Conservation (phyloP, 2,888 invertebrate genomes). For the Penaeus monodon region DNA sequence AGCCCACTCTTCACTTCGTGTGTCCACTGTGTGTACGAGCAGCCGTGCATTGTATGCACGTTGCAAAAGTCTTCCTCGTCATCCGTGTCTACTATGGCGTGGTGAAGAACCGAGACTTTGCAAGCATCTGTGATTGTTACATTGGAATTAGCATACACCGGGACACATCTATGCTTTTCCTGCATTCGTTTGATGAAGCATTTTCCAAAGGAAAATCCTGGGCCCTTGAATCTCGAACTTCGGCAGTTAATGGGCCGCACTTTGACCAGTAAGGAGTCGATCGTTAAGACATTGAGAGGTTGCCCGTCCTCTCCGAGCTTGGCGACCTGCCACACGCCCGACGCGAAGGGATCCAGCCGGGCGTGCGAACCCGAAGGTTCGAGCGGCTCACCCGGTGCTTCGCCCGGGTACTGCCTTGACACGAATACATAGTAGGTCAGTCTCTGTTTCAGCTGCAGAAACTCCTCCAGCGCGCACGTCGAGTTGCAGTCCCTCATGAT, state of each 20-base stretch:
- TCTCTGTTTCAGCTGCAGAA: background rate
- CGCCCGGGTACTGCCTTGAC: conserved; percentile 8
- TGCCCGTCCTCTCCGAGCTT: no score
- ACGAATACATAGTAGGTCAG: conserved; percentile 28
- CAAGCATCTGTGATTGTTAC: conserved; percentile 22
- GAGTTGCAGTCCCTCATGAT: conserved; percentile 26
- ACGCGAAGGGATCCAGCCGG: no score
- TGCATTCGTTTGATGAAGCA: conserved; percentile 19
- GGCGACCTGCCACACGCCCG: no score
- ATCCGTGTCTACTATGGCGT: background rate
- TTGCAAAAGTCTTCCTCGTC: background rate
- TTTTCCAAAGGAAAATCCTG: background rate
- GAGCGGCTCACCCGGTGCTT: background rate
- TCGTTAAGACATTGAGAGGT: no score
- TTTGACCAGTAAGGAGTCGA: no score
- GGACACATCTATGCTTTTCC: conserved; percentile 10
- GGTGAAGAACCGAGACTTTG: conserved; percentile 14
- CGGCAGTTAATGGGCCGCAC: no score
- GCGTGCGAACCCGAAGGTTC: background rate
- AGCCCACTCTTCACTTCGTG: conserved; percentile 35
- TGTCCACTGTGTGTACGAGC: conserved; percentile 18
- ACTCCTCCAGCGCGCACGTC: background rate
- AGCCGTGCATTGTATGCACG: background rate
- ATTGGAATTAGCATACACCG: conserved; percentile 7
- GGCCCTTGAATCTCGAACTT: no score